Evolutionary conservation across 1,140 invertebrate species (phyloP), one percentile per base, ranked within the genome.

Genomic region (Rhagoletis pomonella): DNA sequence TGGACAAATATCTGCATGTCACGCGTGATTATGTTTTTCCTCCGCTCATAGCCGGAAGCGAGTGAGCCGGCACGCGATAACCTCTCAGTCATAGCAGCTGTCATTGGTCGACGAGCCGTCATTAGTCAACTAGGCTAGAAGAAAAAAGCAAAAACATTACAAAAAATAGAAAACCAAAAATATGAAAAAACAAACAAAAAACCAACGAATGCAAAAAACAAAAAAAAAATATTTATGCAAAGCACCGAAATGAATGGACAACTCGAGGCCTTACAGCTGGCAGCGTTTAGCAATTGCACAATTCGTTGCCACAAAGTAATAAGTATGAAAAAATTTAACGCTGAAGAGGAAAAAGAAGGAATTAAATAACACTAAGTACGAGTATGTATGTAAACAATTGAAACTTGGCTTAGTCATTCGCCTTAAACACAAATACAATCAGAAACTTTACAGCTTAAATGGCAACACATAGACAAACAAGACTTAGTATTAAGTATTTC

Each of bases 81-180:
- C n/a, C 73, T 81, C 44, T 42, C 47, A 47, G 47, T n/a, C 44
- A 81, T 42, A 81, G 47, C 47, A 81, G 19, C 44, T 81, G 44
- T 81, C 73, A 81, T 55, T 81, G 73, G 73, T 81, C 44, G 73
- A n/a, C 47, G 42, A 58, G 73, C 73, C 73, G 73, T 47, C 73
- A 81, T 81, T 81, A 81, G 73, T 50, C 73, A 81, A 81, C 55
- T n/a, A 55, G 19, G 44, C 17, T 55, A 81, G 47, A 55, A 19
- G 73, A 14, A 81, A 55, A 65, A 69, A 81, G 19, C 2, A 77
- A 7, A 50, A 81, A 55, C 14, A 55, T 7, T 29, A 29, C 29
- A 29, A 29, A 29, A 29, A 29, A 29, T 29, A 1, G 29, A 29
- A 29, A 29, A 29, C 29, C 29, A 29, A 29, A 29, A 29, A 29